Percentiles rank a stretch among this genome's conserved stretches.
These are phyloP conservation scores for Pardosa pseudoannulata DNA, from an alignment of 2,888 invertebrate genomes.

Conservation along the genomic window DNA sequence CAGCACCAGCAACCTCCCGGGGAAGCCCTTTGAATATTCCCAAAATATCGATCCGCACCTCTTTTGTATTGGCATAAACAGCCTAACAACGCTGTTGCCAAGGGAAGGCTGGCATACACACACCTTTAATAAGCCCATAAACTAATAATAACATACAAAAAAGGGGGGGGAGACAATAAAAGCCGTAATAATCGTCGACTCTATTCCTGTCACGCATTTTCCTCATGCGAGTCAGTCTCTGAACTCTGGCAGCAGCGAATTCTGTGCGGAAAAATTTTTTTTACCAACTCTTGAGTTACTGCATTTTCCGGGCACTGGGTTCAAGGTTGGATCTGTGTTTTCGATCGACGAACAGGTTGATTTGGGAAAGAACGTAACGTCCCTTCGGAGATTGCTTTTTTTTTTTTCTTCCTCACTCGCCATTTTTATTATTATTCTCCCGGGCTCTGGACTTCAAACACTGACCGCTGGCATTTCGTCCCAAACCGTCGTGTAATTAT, in stretches of 20 bases:
- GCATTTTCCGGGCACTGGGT: conserved; percentile 48
- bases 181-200: conserved; percentile 35
- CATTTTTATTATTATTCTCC: neutral
- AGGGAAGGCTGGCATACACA: conserved; percentile 27
- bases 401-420: too few species aligned
- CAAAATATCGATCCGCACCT: conserved; percentile 1
- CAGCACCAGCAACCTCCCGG: conserved; percentile 13
- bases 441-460: neutral
- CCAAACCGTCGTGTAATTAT: neutral
- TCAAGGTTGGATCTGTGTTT: conserved; percentile 53
- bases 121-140: conserved; percentile 21
- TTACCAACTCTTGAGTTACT: conserved; percentile 3
- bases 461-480: conserved; percentile 59
- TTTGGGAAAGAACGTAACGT: conserved; percentile 5
- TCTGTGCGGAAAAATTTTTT: conserved; percentile 24
- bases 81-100: conserved; percentile 59
- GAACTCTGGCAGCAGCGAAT: conserved; percentile 24
- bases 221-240: conserved; percentile 41
- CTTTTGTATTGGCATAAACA: conserved; percentile 38
- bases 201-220: conserved; percentile 40
- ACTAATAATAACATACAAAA: conserved; percentile 4
- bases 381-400: neutral
- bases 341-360: conserved; percentile 55
- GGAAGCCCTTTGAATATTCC: neutral
- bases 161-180: conserved; percentile 47